Evolutionary conservation across 2,797 vertebrate species (phyloP).

Genomic region (Bradypus variegatus): DNA sequence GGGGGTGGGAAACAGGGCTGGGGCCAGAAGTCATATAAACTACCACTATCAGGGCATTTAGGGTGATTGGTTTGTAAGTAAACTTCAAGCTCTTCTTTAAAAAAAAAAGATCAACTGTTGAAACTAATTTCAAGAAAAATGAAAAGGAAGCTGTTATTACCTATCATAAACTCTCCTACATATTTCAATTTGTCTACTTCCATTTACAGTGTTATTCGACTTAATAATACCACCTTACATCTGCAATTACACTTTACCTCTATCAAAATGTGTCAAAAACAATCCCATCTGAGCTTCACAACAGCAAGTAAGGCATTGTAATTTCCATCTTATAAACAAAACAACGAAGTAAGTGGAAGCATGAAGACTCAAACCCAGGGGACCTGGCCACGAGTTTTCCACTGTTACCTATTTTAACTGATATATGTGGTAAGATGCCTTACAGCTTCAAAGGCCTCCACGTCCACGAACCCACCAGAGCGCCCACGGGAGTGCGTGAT

Average conservation of each 20-base stretch:
- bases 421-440: neutral
- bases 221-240: neutral
- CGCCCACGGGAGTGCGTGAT: neutral
- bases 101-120: neutral
- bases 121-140: neutral
- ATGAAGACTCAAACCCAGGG: neutral
- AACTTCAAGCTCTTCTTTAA: neutral
- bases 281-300: neutral
- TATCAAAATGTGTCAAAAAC: neutral
- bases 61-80: neutral
- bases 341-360: neutral
- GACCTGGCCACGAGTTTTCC: neutral
- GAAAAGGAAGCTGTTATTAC: neutral
- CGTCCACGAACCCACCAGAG: neutral
- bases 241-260: neutral
- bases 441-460: neutral
- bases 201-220: neutral
- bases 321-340: neutral
- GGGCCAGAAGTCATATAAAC: neutral
- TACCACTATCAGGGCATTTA: neutral
- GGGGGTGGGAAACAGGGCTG: neutral
- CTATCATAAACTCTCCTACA: neutral
- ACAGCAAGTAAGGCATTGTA: neutral
- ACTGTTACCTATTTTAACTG: neutral
- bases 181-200: neutral